These are phyloP conservation scores for Poeciliopsis gracilis DNA, from an alignment of 2,797 vertebrate species.

Conservation along the genomic window DNA sequence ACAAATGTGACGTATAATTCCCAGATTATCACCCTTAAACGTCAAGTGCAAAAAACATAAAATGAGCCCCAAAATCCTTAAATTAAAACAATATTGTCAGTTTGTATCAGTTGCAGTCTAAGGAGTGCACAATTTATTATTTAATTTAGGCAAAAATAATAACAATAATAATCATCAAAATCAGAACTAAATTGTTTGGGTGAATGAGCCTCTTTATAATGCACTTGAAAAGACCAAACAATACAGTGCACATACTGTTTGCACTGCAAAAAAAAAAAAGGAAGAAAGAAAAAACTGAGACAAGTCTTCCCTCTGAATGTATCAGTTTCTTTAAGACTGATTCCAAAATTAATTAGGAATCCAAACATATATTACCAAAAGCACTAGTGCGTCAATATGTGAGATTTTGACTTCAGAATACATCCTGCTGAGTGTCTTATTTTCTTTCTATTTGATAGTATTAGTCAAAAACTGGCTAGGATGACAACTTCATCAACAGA, in stretches of 20 bases:
- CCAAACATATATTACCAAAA: conserved; percentile 11
- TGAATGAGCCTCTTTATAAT: background rate
- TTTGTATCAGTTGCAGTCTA: background rate
- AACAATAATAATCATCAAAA: background rate
- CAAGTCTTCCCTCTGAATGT: background rate
- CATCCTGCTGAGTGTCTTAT: background rate
- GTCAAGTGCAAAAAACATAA: background rate
- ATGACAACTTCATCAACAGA: conserved; percentile 9
- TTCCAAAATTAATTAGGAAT: conserved; percentile 2
- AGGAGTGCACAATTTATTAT: background rate
- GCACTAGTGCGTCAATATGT: conserved; percentile 16
- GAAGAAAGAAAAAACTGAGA: conserved; percentile 22
- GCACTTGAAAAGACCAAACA: too few species aligned
- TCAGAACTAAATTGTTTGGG: background rate
- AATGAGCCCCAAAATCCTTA: background rate
- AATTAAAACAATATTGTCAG: background rate
- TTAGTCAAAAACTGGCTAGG: background rate
- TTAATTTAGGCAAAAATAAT: background rate
- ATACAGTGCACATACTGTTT: conserved; percentile 3
- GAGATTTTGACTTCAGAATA: conserved; percentile 15
- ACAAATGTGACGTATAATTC: background rate
- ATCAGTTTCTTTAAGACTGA: conserved; percentile 13
- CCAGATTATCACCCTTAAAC: too few species aligned
- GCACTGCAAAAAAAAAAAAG: conserved; percentile 23
- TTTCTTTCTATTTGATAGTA: background rate